Conservation (phyloP, 2,797 vertebrate species). For the Dryobates pubescens region DNA sequence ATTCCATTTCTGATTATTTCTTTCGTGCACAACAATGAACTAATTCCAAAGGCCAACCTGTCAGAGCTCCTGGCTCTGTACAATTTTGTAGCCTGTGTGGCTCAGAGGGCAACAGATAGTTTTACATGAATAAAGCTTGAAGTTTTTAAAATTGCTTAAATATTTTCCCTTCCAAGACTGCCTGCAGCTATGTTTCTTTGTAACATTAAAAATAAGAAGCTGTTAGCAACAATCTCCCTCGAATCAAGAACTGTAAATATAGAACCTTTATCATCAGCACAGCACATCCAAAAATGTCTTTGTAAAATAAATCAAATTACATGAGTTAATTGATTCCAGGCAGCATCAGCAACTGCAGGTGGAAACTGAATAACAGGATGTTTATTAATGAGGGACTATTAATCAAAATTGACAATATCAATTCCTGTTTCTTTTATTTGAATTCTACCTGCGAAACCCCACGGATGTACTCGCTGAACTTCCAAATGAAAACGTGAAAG, state of each 20-base stretch:
- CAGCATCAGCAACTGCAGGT: conserved; percentile 89
- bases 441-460: conserved; percentile 79
- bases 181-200: conserved; percentile 63
- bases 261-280: conserved; percentile 79
- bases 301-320: conserved; percentile 93
- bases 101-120: conserved; percentile 55
- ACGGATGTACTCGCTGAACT: conserved; percentile 44
- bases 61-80: not conserved
- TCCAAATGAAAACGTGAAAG: conserved; percentile 61
- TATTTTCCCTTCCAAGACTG: conserved; percentile 54
- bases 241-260: conserved; percentile 76
- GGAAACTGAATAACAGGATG: conserved; percentile 95
- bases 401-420: conserved; percentile 90
- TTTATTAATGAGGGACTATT: conserved; percentile 94
- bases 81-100: not conserved
- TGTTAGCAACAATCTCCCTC: conserved; percentile 76
- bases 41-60: conserved; percentile 28
- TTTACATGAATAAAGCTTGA: conserved; percentile 36
- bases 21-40: not conserved
- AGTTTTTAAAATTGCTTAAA: conserved; percentile 63
- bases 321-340: conserved; percentile 96
- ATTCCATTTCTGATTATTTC: not conserved
- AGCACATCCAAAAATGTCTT: conserved; percentile 83
- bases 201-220: conserved; percentile 72
- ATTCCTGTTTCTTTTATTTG: conserved; percentile 83